Evolutionary conservation across 2,113 vertebrate species (phyloP), one percentile per base, ranked within the genome.

Genomic region (Caretta caretta): DNA sequence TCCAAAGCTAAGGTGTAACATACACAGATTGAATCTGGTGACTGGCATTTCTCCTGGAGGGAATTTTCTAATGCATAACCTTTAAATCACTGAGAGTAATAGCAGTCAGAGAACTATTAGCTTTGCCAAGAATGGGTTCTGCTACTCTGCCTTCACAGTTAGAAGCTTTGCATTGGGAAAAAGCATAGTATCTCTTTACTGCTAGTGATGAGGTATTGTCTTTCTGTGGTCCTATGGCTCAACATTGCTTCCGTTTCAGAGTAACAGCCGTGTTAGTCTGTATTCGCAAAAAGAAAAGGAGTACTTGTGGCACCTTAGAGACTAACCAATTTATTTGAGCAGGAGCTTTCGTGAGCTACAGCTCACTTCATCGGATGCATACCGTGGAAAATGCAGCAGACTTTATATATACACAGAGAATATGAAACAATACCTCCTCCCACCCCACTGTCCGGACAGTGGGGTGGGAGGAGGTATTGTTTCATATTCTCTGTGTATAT

Each of bases 61-160:
- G 19, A 76, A 76, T 27, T 38, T 29, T 84, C 6, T 78, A 53
- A 56, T 29, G 50, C 57, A 19, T 69, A 69, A 69, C 65, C 16
- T 69, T 19, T 51, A 86, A 96, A 78, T 93, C 29, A 16, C 1
- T 3, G 35, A 78, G 54, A 5, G 1, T 6, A n/a, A 10, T 10
- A 29, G 29, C 87, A 35, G 50, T 25, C 8, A 5, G 72, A 78
- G 72, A 50, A 62, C 5, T 54, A 16, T 2, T 8, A 48, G n/a
- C n/a, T 90, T 85, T 90, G 50, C 54, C 84, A 76, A 51, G 54
- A 50, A n/a, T 83, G 88, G 83, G 12, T 93, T 94, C 57, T 94
- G 92, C 49, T 9, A 4, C 8, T 84, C 1, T 1, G 75, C 83
- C 14, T 83, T 17, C 86, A 38, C 27, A 0, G 0, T 90, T 92